These are phyloP conservation scores for Alosa alosa DNA, from an alignment of 2,113 vertebrate species.

Conservation along the genomic window DNA sequence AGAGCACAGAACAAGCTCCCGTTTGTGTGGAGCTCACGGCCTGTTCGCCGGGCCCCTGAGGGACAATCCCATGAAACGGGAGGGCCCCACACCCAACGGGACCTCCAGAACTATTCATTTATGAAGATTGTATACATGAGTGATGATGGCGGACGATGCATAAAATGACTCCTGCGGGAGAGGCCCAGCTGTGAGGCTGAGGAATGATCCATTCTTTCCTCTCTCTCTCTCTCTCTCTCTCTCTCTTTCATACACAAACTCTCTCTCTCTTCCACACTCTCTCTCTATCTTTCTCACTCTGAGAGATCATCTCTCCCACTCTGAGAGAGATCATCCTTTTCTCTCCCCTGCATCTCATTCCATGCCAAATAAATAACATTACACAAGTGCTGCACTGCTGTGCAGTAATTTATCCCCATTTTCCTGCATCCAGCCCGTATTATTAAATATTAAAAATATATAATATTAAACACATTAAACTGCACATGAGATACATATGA, in stretches of 20 bases:
- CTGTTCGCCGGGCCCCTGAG: neutral
- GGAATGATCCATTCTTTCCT: conserved; percentile 53
- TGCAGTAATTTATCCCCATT: neutral
- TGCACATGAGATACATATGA: neutral
- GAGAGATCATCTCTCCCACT: neutral
- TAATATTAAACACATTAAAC: too few relatives aligned
- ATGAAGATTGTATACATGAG: conserved; percentile 56
- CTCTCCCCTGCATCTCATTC: neutral
- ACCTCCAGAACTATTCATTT: conserved; percentile 52
- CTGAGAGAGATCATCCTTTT: neutral
- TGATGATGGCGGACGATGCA: conserved; percentile 50
- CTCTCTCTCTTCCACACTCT: conserved; percentile 16
- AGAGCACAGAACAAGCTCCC: neutral
- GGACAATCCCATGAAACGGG: conserved; percentile 12
- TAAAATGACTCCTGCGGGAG: conserved; percentile 52
- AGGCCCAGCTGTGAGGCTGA: conserved; percentile 52
- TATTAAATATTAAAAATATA: too few relatives aligned
- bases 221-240: conserved; percentile 28
- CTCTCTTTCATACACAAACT: neutral
- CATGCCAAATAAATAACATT: conserved; percentile 7
- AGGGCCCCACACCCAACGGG: conserved; percentile 45
- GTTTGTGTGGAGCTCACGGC: neutral
- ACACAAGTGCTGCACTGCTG: neutral
- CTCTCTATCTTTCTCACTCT: conserved; percentile 13
- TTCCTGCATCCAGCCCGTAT: neutral